Base-by-base conservation (phyloP, 2,888 invertebrate species). In the Loripinus fragilis region DNA sequence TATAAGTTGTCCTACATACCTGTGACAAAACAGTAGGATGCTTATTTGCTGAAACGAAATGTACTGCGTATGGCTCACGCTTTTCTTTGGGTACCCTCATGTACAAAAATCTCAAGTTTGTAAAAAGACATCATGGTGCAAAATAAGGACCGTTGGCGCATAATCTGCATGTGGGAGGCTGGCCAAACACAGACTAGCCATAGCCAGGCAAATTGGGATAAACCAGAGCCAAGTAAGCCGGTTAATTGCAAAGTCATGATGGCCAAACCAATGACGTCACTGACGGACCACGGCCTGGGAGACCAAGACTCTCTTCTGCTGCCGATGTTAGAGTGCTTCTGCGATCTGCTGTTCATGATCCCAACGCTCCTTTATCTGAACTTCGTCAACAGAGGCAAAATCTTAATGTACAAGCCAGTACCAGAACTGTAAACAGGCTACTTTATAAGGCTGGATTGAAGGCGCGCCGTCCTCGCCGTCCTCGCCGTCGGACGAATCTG, bases 391-490 rank as follows among this genome's bases (percentile, higher is more conserved):
- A 60, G 60, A 33, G 60, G 60, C 12, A 10, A 60, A 30, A 33
- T 17, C 60, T 33, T 30, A 33, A 60, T 33, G 15, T 60, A 2
- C 30, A 1, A 17, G 60, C 60, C 30, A 60, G 60, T 60, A 20
- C 60, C 25, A 60, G 60, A 60, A 60, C 60, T 60, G 60, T 60
- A 28, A 55, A 55, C 28, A 55, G 55, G 28, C 55, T 25, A 25
- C 28, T 28, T 2, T 28, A 55, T 28, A 55, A 55, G 23, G 55
- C 55, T 55, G 8, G 30, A 20, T 17, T 55, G 2, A 28, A n/a
- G n/a, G n/a, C n/a, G n/a, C n/a, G n/a, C n/a, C n/a, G n/a, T n/a
- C n/a, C n/a, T n/a, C n/a, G n/a, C 28, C 60, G 33, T 15, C 60
- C 60, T 5, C 30, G 60, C 25, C 33, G 33, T 60, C 60, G 33